Base-by-base conservation (phyloP, 2,113 vertebrate species). In the Aptenodytes patagonicus region DNA sequence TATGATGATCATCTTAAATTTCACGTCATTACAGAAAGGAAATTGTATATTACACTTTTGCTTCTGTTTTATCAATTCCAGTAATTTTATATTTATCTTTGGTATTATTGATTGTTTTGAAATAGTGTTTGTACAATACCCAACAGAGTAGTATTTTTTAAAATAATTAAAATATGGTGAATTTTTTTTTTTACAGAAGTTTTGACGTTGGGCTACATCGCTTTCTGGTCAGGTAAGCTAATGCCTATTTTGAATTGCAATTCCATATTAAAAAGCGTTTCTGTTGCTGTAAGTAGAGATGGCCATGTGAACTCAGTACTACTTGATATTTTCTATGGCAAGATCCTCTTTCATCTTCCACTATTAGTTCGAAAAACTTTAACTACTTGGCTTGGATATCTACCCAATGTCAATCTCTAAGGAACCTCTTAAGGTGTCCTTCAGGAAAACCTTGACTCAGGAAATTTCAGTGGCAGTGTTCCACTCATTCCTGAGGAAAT, bases 131-230 rank as follows among this genome's bases (percentile, higher is more conserved):
- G 5, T 75, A 28, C 40, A 61, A 19, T 61, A 65, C 8, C 12
- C 21, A 69, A 17, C 8, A 49, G 34, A 55, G 9, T 28, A 40
- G 7, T 46, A 10, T 6, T 79, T 70, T n/a, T 90, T 47, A 31
- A 47, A 47, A 40, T 55, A 83, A 76, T 61, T 90, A 69, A 95
- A 76, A 83, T 86, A 17, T 54, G 16, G 19, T 5, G 1, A 38
- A 3, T 96, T 9, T 95, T 72, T 95, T 92, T 82, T 92, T 76
- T 91, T 97, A 55, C 96, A 98, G 98, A 96, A 97, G 96, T 95
- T 99, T 99, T 94, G 98, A 99, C 0, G 98, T 98, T 62, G 98
- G 98, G 28, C 97, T 99, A 7, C 98, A 98, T 91, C 95, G 94
- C 72, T 99, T 98, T 96, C 96, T 99, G 82, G 97, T 99, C 90